Percentiles rank a stretch among this genome's conserved stretches.
Evolutionary conservation across 2,113 vertebrate species (phyloP).

Genomic region (Neodontobutis hainanensis): DNA sequence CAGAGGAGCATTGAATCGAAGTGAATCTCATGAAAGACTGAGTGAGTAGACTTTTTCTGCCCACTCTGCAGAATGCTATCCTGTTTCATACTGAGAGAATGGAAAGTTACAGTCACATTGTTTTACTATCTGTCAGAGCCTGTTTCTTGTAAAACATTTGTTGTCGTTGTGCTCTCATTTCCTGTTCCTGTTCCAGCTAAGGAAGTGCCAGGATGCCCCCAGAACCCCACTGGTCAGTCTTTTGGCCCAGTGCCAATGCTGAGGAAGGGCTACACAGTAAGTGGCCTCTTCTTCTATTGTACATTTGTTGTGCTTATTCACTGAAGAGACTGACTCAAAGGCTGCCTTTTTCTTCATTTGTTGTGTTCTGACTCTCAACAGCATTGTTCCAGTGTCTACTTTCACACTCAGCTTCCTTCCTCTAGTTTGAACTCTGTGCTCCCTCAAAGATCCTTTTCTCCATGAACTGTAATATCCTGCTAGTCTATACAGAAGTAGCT

Average conservation of each 20-base stretch:
- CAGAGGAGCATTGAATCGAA: constrained; percentile 81
- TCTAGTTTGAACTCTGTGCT: constrained; percentile 6
- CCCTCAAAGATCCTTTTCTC: constrained; percentile 6
- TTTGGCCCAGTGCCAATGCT: constrained; percentile 90
- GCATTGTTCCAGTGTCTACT: constrained; percentile 17
- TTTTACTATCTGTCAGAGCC: constrained; percentile 14
- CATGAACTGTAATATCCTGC: no score
- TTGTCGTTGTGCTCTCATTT: constrained; percentile 61
- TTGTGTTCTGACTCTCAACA: not conserved
- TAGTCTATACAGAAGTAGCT: no score
- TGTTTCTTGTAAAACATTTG: constrained; percentile 36
- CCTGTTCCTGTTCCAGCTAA: constrained; percentile 78
- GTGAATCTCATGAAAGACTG: constrained; percentile 81
- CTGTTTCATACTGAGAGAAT: not conserved
- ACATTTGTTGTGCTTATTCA: constrained; percentile 12
- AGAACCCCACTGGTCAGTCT: constrained; percentile 79
- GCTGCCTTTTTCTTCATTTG: constrained; percentile 12
- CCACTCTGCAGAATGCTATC: not conserved
- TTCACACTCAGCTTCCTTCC: constrained; percentile 34
- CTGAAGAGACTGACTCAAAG: constrained; percentile 13
- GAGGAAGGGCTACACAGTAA: constrained; percentile 89
- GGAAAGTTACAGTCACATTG: not conserved
- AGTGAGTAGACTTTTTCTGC: constrained; percentile 69
- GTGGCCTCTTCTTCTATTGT: constrained; percentile 45
- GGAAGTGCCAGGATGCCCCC: constrained; percentile 80